phyloP scores from a whole-genome alignment of 2,113 vertebrate species.

The Baryphthengus martii region DNA sequence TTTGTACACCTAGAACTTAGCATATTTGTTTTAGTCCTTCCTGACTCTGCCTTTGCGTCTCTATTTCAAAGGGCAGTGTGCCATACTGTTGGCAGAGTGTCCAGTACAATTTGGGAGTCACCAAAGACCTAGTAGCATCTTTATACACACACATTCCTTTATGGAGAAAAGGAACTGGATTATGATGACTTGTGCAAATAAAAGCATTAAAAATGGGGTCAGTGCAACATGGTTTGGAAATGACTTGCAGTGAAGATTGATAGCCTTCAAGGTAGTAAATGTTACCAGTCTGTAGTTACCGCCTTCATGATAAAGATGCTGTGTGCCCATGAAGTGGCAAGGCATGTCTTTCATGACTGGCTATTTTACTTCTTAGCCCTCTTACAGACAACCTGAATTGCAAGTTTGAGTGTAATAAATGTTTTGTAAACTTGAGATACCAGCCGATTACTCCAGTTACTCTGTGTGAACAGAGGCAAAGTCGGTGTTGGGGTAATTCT shows the following conservation, averaged over 20 bases:
- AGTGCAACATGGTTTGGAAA: neutral
- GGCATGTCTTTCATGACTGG: neutral
- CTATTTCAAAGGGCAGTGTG: neutral
- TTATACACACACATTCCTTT: neutral
- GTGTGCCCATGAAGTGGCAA: neutral
- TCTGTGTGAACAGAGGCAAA: neutral
- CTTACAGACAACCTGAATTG: neutral
- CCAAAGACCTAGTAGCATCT: neutral
- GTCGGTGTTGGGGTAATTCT: neutral
- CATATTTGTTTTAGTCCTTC: neutral
- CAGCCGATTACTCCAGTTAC: neutral
- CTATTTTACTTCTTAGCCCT: neutral
- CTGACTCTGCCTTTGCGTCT: neutral
- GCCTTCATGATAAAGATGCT: neutral
- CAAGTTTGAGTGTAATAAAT: neutral
- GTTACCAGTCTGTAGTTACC: neutral
- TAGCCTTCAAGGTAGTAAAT: neutral
- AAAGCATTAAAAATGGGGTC: constrained; percentile 29
- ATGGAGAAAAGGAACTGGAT: neutral
- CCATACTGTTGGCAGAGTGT: neutral
- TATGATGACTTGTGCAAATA: constrained; percentile 20
- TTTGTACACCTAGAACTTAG: neutral
- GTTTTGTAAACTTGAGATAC: neutral
- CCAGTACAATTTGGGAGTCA: neutral
- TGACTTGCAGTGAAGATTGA: neutral